Conservation (phyloP, 2,888 invertebrate species). For the Sesamia inferens region DNA sequence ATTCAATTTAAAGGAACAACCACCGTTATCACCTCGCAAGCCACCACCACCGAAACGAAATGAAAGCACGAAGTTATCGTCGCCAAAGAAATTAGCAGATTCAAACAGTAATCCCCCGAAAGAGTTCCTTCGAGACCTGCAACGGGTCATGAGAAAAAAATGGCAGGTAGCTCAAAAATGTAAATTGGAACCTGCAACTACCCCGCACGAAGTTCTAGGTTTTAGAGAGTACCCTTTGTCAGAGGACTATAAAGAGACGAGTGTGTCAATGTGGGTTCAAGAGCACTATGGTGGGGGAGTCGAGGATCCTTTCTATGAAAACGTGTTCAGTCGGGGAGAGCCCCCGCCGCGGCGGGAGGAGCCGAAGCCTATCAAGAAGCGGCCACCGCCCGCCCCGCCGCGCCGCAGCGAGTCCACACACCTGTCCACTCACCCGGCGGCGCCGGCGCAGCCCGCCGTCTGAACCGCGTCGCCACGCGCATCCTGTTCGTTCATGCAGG, state of each 20-base stretch:
- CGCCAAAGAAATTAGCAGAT: slow-evolving; percentile 94
- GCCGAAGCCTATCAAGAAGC: slow-evolving; percentile 90
- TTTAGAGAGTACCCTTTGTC: slow-evolving; percentile 95
- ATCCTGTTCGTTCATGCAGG: not conserved
- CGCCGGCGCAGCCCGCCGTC: slow-evolving; percentile 77
- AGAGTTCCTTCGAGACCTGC: slow-evolving; percentile 96
- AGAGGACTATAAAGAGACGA: slow-evolving; percentile 94
- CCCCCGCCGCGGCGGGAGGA: slow-evolving; percentile 77
- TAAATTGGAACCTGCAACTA: slow-evolving; percentile 95
- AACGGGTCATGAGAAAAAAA: slow-evolving; percentile 97
- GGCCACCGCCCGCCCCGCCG: slow-evolving; percentile 97
- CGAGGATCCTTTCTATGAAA: slow-evolving; percentile 93
- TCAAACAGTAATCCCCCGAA: slow-evolving; percentile 93
- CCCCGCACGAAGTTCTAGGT: slow-evolving; percentile 97
- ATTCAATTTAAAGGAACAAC: slow-evolving; percentile 89
- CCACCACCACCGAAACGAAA: slow-evolving; percentile 94
- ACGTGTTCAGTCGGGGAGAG: slow-evolving; percentile 88
- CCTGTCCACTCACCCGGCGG: slow-evolving; percentile 68
- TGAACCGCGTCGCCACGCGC: slow-evolving; percentile 60
- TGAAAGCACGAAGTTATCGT: slow-evolving; percentile 93
- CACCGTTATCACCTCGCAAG: slow-evolving; percentile 91
- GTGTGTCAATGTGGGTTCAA: slow-evolving; percentile 97
- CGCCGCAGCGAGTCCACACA: slow-evolving; percentile 94
- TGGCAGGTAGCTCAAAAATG: slow-evolving; percentile 98
- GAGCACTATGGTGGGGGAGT: slow-evolving; percentile 94